These are phyloP conservation scores for Steinernema scapterisci DNA, from an alignment of 2,888 invertebrate genomes.

Conservation along the genomic window DNA sequence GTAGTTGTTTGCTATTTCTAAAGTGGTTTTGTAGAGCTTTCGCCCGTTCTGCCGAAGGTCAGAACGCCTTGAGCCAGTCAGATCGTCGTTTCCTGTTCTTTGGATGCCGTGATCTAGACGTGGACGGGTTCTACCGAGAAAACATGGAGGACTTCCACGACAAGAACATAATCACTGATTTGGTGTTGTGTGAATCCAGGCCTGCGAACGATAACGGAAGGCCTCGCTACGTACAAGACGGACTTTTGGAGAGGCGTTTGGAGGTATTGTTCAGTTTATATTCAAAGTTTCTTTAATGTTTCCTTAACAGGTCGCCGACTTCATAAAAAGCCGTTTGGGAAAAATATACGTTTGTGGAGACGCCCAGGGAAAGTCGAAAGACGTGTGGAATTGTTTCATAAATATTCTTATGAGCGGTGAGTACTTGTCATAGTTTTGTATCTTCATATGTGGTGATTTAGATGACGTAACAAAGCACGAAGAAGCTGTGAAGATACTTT, in stretches of 20 bases:
- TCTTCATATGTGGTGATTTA: constrained; percentile 15
- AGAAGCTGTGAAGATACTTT: constrained; percentile 67
- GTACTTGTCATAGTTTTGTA: constrained; percentile 22
- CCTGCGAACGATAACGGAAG: constrained; percentile 65
- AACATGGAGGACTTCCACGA: constrained; percentile 73
- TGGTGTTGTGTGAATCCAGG: constrained; percentile 77
- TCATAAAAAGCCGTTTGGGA: constrained; percentile 5
- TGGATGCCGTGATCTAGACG: constrained; percentile 76
- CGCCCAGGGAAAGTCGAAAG: constrained; percentile 76
- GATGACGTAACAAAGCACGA: constrained; percentile 49
- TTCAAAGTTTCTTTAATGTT: not conserved
- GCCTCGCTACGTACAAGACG: constrained; percentile 76
- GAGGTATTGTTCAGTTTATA: not conserved
- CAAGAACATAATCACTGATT: constrained; percentile 73
- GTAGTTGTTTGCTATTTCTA: too few relatives aligned
- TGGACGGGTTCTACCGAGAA: constrained; percentile 71
- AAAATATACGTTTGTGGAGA: constrained; percentile 79
- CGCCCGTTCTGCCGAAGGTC: not conserved
- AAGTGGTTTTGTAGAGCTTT: constrained; percentile 38
- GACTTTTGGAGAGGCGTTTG: constrained; percentile 45
- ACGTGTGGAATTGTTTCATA: constrained; percentile 74
- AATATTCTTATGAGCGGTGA: constrained; percentile 70
- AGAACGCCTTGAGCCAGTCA: not conserved
- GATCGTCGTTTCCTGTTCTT: constrained; percentile 75
- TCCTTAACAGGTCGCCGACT: constrained; percentile 31